Evolutionary conservation across 2,888 invertebrate species (phyloP).

Genomic region (Margaritifera margaritifera): DNA sequence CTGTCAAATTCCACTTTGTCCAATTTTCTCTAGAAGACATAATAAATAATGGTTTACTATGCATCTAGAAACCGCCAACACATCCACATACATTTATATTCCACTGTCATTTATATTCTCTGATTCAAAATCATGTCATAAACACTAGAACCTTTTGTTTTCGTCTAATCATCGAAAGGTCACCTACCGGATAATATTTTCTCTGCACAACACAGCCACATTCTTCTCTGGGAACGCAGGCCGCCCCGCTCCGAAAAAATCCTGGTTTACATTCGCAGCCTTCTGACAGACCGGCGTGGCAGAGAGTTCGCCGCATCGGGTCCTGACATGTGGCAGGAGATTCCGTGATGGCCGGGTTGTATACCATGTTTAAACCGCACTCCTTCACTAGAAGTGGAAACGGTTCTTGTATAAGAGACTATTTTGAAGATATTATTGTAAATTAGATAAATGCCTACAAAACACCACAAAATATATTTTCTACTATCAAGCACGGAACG

Average conservation of each 20-base stretch:
- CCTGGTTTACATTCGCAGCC: constrained; percentile 28
- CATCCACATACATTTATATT: too few relatives aligned
- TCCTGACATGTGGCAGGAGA: constrained; percentile 28
- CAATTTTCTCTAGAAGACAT: too few relatives aligned
- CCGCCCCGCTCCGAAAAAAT: constrained; percentile 20
- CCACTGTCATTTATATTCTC: too few relatives aligned
- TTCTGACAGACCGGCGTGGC: constrained; percentile 21
- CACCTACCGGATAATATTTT: constrained; percentile 23
- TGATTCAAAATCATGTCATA: too few relatives aligned
- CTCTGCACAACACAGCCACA: constrained; percentile 24
- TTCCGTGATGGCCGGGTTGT: constrained; percentile 22
- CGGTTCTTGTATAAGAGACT: too few relatives aligned
- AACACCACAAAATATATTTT: constrained; percentile 22
- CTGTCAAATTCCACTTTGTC: too few relatives aligned
- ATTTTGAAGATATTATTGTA: too few relatives aligned
- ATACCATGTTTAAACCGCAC: constrained; percentile 24
- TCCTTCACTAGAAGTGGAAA: constrained; percentile 9
- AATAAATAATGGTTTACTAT: too few relatives aligned
- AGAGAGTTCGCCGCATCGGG: constrained; percentile 8
- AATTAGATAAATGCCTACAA: too few relatives aligned
- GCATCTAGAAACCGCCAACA: too few relatives aligned
- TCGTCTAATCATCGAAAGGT: too few relatives aligned
- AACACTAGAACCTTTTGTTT: too few relatives aligned
- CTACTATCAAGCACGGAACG: constrained; percentile 5
- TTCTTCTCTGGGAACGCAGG: constrained; percentile 17